Evolutionary conservation across 2,113 vertebrate genomes (phyloP).

Genomic region (Alethe castanea): DNA sequence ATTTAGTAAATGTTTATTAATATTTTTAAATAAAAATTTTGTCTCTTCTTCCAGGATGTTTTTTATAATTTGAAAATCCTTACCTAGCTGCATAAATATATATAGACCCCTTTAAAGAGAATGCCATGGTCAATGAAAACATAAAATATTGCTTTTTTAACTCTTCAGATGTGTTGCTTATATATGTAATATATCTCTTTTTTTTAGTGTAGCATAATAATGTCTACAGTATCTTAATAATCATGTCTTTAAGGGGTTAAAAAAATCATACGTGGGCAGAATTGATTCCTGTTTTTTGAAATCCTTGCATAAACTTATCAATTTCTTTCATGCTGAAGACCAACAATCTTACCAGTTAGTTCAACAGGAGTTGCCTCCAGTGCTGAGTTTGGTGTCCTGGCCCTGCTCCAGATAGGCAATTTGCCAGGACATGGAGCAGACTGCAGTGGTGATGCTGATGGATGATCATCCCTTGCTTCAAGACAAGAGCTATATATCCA

Average conservation of each 20-base stretch:
- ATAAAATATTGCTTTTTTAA: not conserved
- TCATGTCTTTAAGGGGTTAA: not conserved
- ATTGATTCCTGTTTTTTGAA: not conserved
- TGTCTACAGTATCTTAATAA: not conserved
- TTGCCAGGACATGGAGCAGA: not conserved
- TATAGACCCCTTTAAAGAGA: not conserved
- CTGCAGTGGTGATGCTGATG: constrained; percentile 2
- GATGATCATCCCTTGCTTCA: not conserved
- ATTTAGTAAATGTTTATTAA: not conserved
- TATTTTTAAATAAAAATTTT: not conserved
- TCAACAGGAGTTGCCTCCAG: not conserved
- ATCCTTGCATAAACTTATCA: not conserved
- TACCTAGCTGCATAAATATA: not conserved
- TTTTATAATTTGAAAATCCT: not conserved
- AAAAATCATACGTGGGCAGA: fast-evolving
- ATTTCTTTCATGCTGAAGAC: not conserved
- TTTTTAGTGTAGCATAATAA: not conserved
- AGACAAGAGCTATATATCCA: constrained; percentile 37
- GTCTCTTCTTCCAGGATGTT: not conserved
- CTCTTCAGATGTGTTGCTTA: not conserved
- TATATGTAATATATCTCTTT: not conserved
- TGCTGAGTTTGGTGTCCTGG: not conserved
- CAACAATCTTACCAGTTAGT: not conserved
- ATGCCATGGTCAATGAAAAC: not conserved
- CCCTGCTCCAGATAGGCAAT: not conserved